Evolutionary conservation across 2,113 vertebrate genomes (phyloP).

Genomic region (Harpagus bidentatus): DNA sequence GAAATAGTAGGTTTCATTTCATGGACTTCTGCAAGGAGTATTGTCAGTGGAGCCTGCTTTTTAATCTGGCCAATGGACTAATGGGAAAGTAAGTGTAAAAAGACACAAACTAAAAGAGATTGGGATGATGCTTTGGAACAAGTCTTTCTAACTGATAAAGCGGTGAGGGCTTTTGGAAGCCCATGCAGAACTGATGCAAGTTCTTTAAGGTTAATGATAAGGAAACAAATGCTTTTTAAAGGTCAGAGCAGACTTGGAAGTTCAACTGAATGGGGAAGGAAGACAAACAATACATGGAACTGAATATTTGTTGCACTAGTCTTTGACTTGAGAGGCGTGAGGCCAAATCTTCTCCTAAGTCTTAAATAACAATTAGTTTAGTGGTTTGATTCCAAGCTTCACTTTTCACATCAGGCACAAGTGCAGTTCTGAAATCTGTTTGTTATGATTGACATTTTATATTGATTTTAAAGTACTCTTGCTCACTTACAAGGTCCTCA

Average conservation of each 20-base stretch:
- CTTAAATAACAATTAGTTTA: background rate
- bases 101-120: background rate
- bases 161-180: background rate
- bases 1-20: conserved; percentile 27
- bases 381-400: background rate
- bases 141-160: background rate
- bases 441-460: background rate
- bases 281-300: background rate
- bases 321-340: background rate
- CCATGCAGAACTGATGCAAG: background rate
- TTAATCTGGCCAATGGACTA: conserved; percentile 3
- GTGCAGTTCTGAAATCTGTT: background rate
- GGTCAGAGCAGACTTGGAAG: background rate
- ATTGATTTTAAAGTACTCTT: conserved; percentile 14
- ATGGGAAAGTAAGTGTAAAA: conserved; percentile 5
- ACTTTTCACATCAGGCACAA: background rate
- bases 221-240: background rate
- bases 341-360: background rate
- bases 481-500: background rate
- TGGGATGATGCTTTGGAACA: background rate
- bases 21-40: background rate
- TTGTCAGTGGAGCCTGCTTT: background rate
- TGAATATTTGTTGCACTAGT: background rate
- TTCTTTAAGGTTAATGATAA: background rate
- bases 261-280: background rate